A percentile compares a stretch with the other conserved stretches of the same genome.
These are phyloP conservation scores for Mixornis gularis DNA, from an alignment of 2,113 vertebrate genomes.

Conservation along the genomic window DNA sequence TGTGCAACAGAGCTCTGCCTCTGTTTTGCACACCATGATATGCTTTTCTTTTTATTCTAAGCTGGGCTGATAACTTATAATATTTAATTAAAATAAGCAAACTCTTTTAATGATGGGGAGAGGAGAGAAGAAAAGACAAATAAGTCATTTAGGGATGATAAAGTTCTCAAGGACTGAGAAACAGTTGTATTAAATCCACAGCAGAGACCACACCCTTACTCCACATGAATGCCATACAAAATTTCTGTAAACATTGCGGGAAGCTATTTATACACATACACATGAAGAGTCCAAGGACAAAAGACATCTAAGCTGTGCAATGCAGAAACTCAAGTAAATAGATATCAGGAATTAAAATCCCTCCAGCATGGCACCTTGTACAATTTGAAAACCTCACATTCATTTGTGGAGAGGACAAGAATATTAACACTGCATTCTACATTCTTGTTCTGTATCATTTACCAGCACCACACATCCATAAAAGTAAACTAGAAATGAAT, in stretches of 20 bases:
- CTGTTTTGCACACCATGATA: background rate
- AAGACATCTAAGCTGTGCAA: background rate
- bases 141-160: background rate
- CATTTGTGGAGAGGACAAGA: background rate
- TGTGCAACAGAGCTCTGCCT: background rate
- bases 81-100: background rate
- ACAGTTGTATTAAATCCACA: background rate
- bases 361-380: background rate
- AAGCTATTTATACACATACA: background rate
- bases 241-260: background rate
- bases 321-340: background rate
- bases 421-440: background rate
- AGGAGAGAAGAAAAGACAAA: background rate
- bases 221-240: background rate
- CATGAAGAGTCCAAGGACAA: background rate
- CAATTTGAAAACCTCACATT: background rate
- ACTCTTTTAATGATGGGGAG: fast-evolving
- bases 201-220: background rate
- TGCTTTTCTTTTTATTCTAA: background rate
- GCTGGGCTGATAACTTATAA: background rate
- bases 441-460: background rate
- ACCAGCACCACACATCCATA: background rate
- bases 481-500: background rate
- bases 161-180: background rate
- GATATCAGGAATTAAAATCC: background rate